Evolutionary conservation across 1,140 invertebrate species (phyloP).

Genomic region (Nylanderia fulva): DNA sequence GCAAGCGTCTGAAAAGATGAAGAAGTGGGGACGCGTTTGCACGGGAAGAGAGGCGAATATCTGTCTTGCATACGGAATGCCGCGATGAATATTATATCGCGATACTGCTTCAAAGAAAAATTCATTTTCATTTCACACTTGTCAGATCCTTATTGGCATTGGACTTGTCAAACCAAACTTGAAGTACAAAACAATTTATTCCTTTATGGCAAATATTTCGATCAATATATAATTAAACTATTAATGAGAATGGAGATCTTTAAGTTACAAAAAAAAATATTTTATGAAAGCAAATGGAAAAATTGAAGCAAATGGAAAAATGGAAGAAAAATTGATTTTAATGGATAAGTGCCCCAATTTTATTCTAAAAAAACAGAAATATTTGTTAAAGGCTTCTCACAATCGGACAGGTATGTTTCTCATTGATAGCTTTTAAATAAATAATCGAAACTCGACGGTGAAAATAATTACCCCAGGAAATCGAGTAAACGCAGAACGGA

Average conservation of each 20-base stretch:
- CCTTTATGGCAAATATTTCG: not conserved
- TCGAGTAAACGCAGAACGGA: conserved; percentile 51
- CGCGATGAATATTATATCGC: conserved; percentile 22
- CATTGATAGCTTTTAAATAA: not conserved
- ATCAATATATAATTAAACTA: not conserved
- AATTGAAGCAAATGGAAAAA: not conserved
- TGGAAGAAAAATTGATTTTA: not conserved
- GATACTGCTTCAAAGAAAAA: not conserved
- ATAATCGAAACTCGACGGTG: not conserved
- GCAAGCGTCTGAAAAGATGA: conserved; percentile 19
- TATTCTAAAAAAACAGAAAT: not conserved
- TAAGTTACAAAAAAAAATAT: not conserved
- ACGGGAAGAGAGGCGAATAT: conserved; percentile 53
- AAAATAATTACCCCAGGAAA: conserved; percentile 12
- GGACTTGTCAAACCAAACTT: not conserved
- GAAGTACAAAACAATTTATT: not conserved
- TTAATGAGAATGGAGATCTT: not conserved
- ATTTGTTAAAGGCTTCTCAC: not conserved
- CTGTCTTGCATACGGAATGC: conserved; percentile 27
- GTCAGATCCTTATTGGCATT: not conserved
- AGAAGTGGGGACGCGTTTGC: conserved; percentile 44
- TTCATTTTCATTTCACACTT: not conserved
- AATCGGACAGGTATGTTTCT: too few relatives aligned
- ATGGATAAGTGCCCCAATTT: not conserved
- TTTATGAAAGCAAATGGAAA: not conserved